A percentile compares a stretch with the other conserved stretches of the same genome.
phyloP scores from a whole-genome alignment of 2,888 invertebrate genomes.

The Trichogramma dendrolimi region DNA sequence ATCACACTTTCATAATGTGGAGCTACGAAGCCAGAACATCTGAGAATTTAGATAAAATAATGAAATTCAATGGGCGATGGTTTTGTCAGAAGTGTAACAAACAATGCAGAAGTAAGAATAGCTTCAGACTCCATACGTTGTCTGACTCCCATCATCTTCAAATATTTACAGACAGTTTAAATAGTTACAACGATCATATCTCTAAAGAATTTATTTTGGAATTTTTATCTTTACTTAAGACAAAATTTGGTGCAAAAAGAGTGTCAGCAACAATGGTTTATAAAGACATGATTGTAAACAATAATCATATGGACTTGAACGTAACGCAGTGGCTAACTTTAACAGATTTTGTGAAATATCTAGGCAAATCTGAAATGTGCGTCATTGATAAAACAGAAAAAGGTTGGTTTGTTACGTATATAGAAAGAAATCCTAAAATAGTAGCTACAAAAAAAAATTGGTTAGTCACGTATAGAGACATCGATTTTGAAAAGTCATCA shows the following conservation, averaged over 20 bases:
- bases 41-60: slow-evolving; percentile 96
- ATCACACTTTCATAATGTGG: slow-evolving; percentile 69
- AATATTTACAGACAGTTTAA: slow-evolving; percentile 91
- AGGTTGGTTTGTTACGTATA: slow-evolving; percentile 78
- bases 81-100: slow-evolving; percentile 99
- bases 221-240: slow-evolving; percentile 75
- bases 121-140: slow-evolving; percentile 97
- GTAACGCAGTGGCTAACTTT: slow-evolving; percentile 95
- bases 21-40: slow-evolving; percentile 91
- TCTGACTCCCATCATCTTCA: slow-evolving; percentile 93
- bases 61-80: slow-evolving; percentile 97
- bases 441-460: slow-evolving; percentile 87
- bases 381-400: slow-evolving; percentile 94
- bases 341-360: slow-evolving; percentile 92
- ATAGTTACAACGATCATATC: slow-evolving; percentile 87
- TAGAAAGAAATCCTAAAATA: slow-evolving; percentile 88
- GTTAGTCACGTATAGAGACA: slow-evolving; percentile 91
- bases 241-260: slow-evolving; percentile 89
- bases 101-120: slow-evolving; percentile 98
- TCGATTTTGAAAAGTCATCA: slow-evolving; percentile 55
- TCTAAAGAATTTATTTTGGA: slow-evolving; percentile 86
- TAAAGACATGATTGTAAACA: slow-evolving; percentile 92
- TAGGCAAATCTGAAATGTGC: slow-evolving; percentile 85
- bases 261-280: slow-evolving; percentile 96
- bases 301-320: slow-evolving; percentile 97